A percentile compares a stretch with the other conserved stretches of the same genome.
Conservation (phyloP, 2,888 invertebrate species). For the Coleophora deauratella region DNA sequence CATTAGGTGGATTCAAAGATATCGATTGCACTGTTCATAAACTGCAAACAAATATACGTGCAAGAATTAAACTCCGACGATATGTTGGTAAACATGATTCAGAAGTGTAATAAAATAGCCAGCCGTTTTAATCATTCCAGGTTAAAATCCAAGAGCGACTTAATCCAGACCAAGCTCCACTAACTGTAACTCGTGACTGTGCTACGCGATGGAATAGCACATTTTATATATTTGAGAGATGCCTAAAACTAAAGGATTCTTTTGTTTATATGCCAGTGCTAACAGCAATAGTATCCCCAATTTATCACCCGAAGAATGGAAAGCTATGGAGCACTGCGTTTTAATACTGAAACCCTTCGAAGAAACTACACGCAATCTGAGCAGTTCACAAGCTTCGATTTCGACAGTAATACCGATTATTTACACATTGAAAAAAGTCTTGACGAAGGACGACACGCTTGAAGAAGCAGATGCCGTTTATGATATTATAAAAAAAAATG, state of each 20-base stretch:
- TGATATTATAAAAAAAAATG: background rate
- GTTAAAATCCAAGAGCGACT: background rate
- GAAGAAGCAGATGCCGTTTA: background rate
- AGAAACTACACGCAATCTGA: background rate
- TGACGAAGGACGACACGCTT: background rate
- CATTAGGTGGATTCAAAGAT: background rate
- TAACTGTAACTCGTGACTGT: background rate
- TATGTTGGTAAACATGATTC: background rate
- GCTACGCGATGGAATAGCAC: background rate
- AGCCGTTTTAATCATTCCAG: background rate
- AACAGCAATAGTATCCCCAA: background rate
- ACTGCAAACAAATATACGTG: background rate
- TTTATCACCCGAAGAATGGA: background rate
- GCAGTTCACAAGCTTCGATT: background rate
- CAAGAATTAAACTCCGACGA: background rate
- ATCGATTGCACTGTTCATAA: background rate
- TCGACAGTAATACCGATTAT: background rate
- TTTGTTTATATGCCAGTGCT: background rate
- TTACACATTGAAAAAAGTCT: background rate
- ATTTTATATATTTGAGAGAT: background rate
- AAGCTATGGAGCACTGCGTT: conserved; percentile 1
- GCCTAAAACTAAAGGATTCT: background rate
- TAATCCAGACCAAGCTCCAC: background rate
- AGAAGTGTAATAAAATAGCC: background rate
- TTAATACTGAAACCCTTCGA: background rate